These are phyloP conservation scores for Rynchops niger DNA, from an alignment of 2,113 vertebrate genomes.

Conservation along the genomic window DNA sequence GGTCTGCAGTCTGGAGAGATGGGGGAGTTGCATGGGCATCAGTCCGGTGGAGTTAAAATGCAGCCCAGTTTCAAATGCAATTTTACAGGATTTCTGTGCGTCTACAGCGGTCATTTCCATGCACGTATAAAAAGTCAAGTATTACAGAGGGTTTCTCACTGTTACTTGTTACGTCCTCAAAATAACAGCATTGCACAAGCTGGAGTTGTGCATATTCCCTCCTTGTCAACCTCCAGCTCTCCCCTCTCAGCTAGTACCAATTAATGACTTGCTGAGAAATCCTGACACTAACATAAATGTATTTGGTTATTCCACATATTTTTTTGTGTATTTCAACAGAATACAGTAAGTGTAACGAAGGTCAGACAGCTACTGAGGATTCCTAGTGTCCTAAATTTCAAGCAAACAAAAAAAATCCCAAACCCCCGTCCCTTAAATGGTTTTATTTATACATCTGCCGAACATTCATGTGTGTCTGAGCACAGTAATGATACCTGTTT, in stretches of 20 bases:
- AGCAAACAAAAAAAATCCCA: background rate
- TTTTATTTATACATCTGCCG: background rate
- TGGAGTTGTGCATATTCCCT: background rate
- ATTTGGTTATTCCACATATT: background rate
- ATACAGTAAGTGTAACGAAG: background rate
- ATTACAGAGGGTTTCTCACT: background rate
- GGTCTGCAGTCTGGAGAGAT: background rate
- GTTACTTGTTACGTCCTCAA: accelerated
- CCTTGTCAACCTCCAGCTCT: background rate
- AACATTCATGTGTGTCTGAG: background rate
- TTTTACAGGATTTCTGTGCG: constrained; percentile 6
- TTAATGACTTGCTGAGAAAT: background rate
- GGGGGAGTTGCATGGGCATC: background rate
- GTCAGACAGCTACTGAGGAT: background rate
- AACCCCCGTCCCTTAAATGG: background rate
- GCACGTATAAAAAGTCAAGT: background rate
- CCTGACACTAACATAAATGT: background rate
- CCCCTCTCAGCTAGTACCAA: background rate
- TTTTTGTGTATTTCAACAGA: background rate
- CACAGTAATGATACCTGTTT: background rate
- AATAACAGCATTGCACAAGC: background rate
- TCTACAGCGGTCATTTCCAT: background rate
- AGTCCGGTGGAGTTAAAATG: background rate
- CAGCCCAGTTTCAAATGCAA: background rate
- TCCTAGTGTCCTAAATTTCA: background rate